Base-by-base conservation (phyloP, 2,113 vertebrate species). In the Scophthalmus maximus region DNA sequence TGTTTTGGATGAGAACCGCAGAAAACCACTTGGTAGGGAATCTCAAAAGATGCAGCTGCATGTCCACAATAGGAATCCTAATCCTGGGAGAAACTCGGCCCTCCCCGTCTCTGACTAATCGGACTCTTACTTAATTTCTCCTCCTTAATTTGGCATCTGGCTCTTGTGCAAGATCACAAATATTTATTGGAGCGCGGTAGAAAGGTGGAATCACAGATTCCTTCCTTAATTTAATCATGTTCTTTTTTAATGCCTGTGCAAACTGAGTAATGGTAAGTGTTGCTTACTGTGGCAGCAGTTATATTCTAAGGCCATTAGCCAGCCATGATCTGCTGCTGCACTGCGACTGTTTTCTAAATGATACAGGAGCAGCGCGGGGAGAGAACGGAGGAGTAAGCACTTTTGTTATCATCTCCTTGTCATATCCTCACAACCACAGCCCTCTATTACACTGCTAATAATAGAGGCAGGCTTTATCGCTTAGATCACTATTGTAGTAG, bases 341-440 rank as follows among this genome's bases (percentile, higher is more conserved):
- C 67, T 73, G 76, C 68, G 65, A 83, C 84, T 76, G 66, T 84
- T 88, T 88, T 78, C 88, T 73, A 88, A 91, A 89, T 85, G 86
- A 92, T 85, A 86, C 68, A 86, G 78, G 80, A 76, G 77, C 57
- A 79, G 81, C 26, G 17, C 20, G 12, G 79, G 70, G 58, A n/a
- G 42, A 75, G 76, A 87, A 86, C 20, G 53, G 77, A 79, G 82
- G 87, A 84, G 79, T 88, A 85, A 89, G 91, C 87, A 84, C 80
- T 90, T 89, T 83, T 73, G 75, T 85, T 90, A 88, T 89, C 88
- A 82, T 89, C 84, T 87, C 76, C 82, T 83, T 89, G 86, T 90
- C 87, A 87, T 82, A 88, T 83, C 68, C 74, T 70, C 74, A 60
- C 81, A 86, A 64, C 68, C 78, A 72, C 66, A 81, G 74, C 73